Evolutionary conservation across 2,888 invertebrate genomes (phyloP).

Genomic region (Drosophila fulvimacula): DNA sequence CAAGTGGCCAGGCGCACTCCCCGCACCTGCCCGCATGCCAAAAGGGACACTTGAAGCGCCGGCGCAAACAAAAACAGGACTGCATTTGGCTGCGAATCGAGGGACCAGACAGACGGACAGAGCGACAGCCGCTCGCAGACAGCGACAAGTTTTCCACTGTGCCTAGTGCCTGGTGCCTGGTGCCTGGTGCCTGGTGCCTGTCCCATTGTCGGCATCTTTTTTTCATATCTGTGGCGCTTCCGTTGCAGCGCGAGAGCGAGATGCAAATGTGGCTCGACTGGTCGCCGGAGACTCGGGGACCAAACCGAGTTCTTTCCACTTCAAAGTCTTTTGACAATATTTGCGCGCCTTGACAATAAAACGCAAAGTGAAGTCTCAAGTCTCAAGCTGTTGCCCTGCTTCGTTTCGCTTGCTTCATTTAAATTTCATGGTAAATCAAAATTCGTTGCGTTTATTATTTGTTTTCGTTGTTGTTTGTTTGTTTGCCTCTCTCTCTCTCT

Average conservation of each 20-base stretch:
- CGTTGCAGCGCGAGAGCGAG: slow-evolving; percentile 71
- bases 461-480: slow-evolving; percentile 44
- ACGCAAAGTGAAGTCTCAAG: slow-evolving; percentile 66
- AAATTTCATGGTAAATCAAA: slow-evolving; percentile 80
- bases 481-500: background rate
- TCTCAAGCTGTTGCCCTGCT: slow-evolving; percentile 45
- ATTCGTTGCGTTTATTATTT: slow-evolving; percentile 75
- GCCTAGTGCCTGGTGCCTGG: slow-evolving; percentile 22
- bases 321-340: slow-evolving; percentile 77
- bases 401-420: slow-evolving; percentile 63
- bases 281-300: slow-evolving; percentile 9
- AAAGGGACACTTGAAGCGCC: slow-evolving; percentile 77
- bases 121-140: slow-evolving; percentile 7
- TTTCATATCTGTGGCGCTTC: slow-evolving; percentile 74
- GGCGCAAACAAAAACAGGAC: slow-evolving; percentile 74
- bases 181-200: slow-evolving; percentile 16
- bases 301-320: slow-evolving; percentile 16
- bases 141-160: slow-evolving; percentile 38
- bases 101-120: slow-evolving; percentile 6
- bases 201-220: slow-evolving; percentile 73
- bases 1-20: slow-evolving; percentile 55
- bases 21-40: slow-evolving; percentile 40
- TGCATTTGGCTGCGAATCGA: slow-evolving; percentile 26
- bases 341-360: slow-evolving; percentile 79
- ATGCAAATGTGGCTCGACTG: slow-evolving; percentile 64